Percentiles rank a stretch among this genome's conserved stretches.
Evolutionary conservation across 2,113 vertebrate genomes (phyloP).

Genomic region (Mesoclemmys tuberculata): DNA sequence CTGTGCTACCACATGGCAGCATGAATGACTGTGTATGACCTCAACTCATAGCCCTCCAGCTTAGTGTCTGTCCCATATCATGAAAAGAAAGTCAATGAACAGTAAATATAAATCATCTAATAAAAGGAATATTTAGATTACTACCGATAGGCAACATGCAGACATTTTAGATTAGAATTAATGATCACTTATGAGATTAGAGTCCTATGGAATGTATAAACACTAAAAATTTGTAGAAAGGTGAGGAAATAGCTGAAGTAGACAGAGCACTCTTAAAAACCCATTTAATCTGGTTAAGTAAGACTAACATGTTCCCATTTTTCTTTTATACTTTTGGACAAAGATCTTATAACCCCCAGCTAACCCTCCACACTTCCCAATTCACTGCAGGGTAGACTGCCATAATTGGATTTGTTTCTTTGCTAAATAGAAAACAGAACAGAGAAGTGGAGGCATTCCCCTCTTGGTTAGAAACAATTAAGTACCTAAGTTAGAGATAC

Average conservation of each 20-base stretch:
- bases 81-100: not conserved
- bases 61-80: not conserved
- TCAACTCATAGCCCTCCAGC: not conserved
- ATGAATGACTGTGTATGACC: not conserved
- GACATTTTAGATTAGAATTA: not conserved
- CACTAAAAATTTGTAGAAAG: not conserved
- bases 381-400: slow-evolving; percentile 29
- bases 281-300: not conserved
- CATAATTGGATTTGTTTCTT: slow-evolving; percentile 73
- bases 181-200: not conserved
- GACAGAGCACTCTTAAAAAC: not conserved
- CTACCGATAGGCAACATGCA: not conserved
- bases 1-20: not conserved
- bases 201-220: not conserved
- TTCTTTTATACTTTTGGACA: not conserved
- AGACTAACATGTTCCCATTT: not conserved
- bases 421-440: slow-evolving; percentile 57
- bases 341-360: not conserved
- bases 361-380: not conserved
- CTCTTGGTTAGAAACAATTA: slow-evolving; percentile 76
- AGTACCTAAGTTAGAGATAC: slow-evolving; percentile 72
- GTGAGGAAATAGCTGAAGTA: not conserved
- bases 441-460: slow-evolving; percentile 58
- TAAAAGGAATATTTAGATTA: not conserved
- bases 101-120: not conserved